These are phyloP conservation scores for Adelphocoris suturalis DNA, from an alignment of 2,888 invertebrate species.

Conservation along the genomic window DNA sequence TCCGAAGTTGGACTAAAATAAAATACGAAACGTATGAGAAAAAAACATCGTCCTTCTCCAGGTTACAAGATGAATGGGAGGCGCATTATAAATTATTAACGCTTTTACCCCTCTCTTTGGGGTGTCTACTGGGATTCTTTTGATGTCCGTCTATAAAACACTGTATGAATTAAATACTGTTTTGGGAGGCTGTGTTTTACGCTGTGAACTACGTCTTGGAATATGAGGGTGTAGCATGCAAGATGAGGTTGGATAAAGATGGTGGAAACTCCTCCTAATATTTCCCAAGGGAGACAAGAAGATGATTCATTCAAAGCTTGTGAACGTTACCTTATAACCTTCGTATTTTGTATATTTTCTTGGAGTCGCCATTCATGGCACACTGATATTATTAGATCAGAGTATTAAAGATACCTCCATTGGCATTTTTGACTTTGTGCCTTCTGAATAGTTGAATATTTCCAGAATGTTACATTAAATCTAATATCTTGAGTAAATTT, in stretches of 20 bases:
- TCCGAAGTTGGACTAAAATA: slow-evolving; percentile 1
- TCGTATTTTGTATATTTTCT: no score
- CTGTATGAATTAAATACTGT: slow-evolving; percentile 44
- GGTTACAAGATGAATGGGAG: slow-evolving; percentile 27
- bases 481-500: no score
- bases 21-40: neutral
- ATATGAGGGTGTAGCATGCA: neutral
- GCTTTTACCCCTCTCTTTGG: neutral
- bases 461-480: no score
- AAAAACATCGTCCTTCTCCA: slow-evolving; percentile 1
- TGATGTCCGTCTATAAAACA: slow-evolving; percentile 52
- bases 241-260: neutral
- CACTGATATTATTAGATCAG: no score
- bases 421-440: no score
- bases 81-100: slow-evolving; percentile 39
- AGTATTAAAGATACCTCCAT: no score
- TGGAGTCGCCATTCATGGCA: no score
- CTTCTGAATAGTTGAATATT: no score
- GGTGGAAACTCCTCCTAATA: neutral
- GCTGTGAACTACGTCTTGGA: neutral
- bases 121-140: slow-evolving; percentile 32
- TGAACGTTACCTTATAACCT: no score
- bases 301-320: no score
- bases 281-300: neutral
- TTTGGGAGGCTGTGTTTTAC: neutral